Evolutionary conservation across 2,888 invertebrate species (phyloP).

Genomic region (Marronus borbonicus): DNA sequence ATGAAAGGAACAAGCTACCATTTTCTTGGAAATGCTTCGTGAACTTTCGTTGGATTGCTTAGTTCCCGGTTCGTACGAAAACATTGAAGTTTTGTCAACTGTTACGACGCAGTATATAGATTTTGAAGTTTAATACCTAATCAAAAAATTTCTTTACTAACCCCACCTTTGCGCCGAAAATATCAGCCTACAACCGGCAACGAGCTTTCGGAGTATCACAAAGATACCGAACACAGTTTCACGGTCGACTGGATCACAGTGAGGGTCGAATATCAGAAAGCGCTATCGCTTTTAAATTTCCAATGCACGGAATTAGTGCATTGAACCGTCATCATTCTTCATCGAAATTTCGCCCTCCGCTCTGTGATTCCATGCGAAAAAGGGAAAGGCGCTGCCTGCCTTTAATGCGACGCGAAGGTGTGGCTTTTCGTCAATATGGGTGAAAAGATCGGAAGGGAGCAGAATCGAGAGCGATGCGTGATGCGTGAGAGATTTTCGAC

Average conservation of each 20-base stretch:
- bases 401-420: not conserved
- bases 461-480: not conserved
- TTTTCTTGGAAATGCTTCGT: no score
- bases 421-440: not conserved
- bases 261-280: slow-evolving; percentile 20
- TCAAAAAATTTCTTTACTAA: no score
- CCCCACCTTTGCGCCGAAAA: no score
- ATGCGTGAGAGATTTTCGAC: slow-evolving; percentile 1
- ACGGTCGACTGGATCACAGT: not conserved
- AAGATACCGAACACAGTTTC: not conserved
- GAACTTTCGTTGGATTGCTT: no score
- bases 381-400: not conserved
- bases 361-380: not conserved
- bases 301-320: slow-evolving; percentile 41
- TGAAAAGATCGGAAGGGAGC: not conserved
- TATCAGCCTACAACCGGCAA: no score
- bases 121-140: no score
- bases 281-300: slow-evolving; percentile 45
- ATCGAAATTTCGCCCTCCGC: slow-evolving; percentile 15
- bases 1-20: no score
- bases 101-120: no score
- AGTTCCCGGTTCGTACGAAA: no score
- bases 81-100: no score
- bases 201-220: not conserved
- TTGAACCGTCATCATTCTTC: slow-evolving; percentile 29